Evolutionary conservation across 2,888 invertebrate species (phyloP).

Genomic region (Orgyia antiqua): DNA sequence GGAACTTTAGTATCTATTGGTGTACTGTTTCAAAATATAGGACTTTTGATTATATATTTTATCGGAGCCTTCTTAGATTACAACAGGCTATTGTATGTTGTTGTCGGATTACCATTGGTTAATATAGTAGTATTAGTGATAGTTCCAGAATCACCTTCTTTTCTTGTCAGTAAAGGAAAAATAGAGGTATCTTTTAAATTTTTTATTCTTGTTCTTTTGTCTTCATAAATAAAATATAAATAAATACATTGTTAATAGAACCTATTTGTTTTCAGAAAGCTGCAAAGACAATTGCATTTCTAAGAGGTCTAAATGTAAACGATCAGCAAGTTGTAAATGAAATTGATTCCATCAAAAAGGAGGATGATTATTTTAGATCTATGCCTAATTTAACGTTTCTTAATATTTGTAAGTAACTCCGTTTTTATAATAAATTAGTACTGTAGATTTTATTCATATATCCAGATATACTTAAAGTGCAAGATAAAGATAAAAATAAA

Average conservation of each 20-base stretch:
- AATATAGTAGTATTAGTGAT: constrained; percentile 32
- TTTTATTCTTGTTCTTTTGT: no score
- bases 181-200: no score
- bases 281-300: constrained; percentile 29
- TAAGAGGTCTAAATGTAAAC: constrained; percentile 38
- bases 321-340: constrained; percentile 39
- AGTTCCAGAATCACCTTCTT: constrained; percentile 56
- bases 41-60: constrained; percentile 39
- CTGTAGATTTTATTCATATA: not conserved
- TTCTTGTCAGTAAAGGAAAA: constrained; percentile 42
- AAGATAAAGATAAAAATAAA: not conserved
- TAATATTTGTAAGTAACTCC: constrained; percentile 38
- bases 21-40: constrained; percentile 36
- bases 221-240: no score
- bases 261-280: constrained; percentile 48
- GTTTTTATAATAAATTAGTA: not conserved
- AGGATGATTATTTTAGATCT: constrained; percentile 41
- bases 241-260: no score
- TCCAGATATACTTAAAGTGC: not conserved
- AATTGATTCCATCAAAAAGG: constrained; percentile 35
- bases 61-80: constrained; percentile 49
- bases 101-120: constrained; percentile 32
- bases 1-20: constrained; percentile 38
- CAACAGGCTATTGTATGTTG: constrained; percentile 35
- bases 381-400: constrained; percentile 38